Evolutionary conservation across 2,888 invertebrate species (phyloP).

Genomic region (Caenorhabditis virilis): DNA sequence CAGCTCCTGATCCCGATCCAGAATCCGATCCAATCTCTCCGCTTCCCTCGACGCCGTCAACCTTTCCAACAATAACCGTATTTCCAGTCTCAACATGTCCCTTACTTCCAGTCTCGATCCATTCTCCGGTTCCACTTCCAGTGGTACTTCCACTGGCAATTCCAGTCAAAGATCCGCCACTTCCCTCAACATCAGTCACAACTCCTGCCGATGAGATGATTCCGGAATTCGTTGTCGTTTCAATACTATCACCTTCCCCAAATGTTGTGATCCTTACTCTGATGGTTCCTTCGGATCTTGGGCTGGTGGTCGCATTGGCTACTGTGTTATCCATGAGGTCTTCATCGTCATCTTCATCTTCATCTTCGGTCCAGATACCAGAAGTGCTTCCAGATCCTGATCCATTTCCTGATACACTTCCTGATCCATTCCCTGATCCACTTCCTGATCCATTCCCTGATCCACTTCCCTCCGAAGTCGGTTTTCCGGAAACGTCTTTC

Average conservation of each 20-base stretch:
- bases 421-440: background rate
- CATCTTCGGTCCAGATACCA: constrained; percentile 11
- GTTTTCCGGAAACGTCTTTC: background rate
- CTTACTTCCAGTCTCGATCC: background rate
- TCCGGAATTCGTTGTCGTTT: constrained; percentile 25
- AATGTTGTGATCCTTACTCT: constrained; percentile 27
- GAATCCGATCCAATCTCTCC: constrained; percentile 3
- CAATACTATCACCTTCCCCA: constrained; percentile 22
- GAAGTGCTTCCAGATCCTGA: background rate
- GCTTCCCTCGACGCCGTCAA: background rate
- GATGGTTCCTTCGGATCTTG: constrained; percentile 10
- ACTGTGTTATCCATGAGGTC: constrained; percentile 28
- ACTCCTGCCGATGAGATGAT: background rate
- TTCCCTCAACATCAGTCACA: constrained; percentile 5
- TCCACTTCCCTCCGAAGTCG: background rate
- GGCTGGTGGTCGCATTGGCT: background rate
- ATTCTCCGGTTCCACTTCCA: background rate
- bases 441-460: constrained; percentile 5
- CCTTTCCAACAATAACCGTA: background rate
- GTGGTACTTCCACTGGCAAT: too few relatives aligned
- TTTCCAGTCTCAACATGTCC: background rate
- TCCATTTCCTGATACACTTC: background rate
- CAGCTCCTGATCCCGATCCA: constrained; percentile 1
- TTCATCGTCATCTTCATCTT: constrained; percentile 32
- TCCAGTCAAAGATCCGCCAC: too few relatives aligned